These are phyloP conservation scores for Parazoanthus darwini DNA, from an alignment of 92 coral and sea anemone genomes.

Conservation along the genomic window DNA sequence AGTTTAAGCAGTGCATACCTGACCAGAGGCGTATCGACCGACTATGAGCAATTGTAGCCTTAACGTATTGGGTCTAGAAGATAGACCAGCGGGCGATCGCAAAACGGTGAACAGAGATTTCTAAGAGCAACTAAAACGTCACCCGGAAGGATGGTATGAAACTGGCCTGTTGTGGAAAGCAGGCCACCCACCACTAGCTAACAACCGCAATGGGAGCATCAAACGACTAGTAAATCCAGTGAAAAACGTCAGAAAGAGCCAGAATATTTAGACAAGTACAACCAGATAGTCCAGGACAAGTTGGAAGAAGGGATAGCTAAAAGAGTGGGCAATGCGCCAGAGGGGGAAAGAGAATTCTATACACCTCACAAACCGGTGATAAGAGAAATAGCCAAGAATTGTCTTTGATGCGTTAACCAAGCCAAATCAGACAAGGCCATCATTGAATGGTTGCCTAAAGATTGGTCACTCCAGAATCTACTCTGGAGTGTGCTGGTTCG, in stretches of 20 bases:
- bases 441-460: too few relatives aligned
- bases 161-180: constrained; percentile 61
- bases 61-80: constrained; percentile 63
- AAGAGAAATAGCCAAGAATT: too few relatives aligned
- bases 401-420: too few relatives aligned
- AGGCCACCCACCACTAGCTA: constrained; percentile 47
- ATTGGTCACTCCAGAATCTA: too few relatives aligned
- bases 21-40: constrained; percentile 47
- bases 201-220: constrained; percentile 54
- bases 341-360: too few relatives aligned
- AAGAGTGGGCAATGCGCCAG: too few relatives aligned
- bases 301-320: constrained; percentile 29
- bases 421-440: too few relatives aligned
- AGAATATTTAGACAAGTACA: constrained; percentile 28
- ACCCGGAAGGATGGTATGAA: constrained; percentile 62
- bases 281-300: constrained; percentile 47
- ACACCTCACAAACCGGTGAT: too few relatives aligned
- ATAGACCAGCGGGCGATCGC: constrained; percentile 56
- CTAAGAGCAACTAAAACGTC: constrained; percentile 52
- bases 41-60: constrained; percentile 56
- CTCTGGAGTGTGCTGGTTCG: too few relatives aligned
- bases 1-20: constrained; percentile 42
- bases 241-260: constrained; percentile 52
- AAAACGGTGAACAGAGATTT: constrained; percentile 51
- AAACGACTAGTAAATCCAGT: constrained; percentile 50